These are phyloP conservation scores for Lordiphosa fenestrarum DNA, from an alignment of 2,888 invertebrate species.

Conservation along the genomic window DNA sequence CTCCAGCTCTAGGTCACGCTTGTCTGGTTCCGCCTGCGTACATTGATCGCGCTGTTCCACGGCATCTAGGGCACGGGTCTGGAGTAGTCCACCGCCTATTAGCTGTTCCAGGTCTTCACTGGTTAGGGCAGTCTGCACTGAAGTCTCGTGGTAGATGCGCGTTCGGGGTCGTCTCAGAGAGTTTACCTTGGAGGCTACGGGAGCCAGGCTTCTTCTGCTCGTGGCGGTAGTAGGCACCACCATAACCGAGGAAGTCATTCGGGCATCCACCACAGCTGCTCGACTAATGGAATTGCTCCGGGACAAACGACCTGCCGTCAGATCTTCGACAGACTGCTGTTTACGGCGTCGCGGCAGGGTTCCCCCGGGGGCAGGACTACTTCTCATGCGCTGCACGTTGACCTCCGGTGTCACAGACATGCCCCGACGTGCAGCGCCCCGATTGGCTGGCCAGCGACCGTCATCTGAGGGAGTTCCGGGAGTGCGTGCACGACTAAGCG, in stretches of 20 bases:
- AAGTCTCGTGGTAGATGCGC: conserved; percentile 90
- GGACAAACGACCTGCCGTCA: conserved; percentile 77
- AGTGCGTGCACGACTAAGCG: conserved; percentile 83
- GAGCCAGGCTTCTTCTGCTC: conserved; percentile 65
- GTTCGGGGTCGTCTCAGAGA: conserved; percentile 82
- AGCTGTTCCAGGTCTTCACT: conserved; percentile 87
- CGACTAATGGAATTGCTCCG: conserved; percentile 81
- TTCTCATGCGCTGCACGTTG: conserved; percentile 70
- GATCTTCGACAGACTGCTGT: conserved; percentile 84
- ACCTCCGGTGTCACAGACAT: conserved; percentile 77
- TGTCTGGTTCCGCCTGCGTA: conserved; percentile 83
- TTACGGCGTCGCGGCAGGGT: conserved; percentile 88
- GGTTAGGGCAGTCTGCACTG: conserved; percentile 88
- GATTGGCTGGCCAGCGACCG: conserved; percentile 84
- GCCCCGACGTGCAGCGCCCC: conserved; percentile 68
- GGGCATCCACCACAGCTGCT: conserved; percentile 73
- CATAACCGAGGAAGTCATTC: conserved; percentile 79
- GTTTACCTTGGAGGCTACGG: conserved; percentile 79
- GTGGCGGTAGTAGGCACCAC: conserved; percentile 60
- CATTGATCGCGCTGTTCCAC: conserved; percentile 82
- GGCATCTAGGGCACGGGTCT: conserved; percentile 77
- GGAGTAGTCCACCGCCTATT: conserved; percentile 82
- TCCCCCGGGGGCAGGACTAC: conserved; percentile 81
- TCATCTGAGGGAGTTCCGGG: conserved; percentile 86
- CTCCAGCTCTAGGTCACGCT: conserved; percentile 84